These are phyloP conservation scores for Molossus molossus DNA, from an alignment of 2,797 vertebrate genomes.

Conservation along the genomic window DNA sequence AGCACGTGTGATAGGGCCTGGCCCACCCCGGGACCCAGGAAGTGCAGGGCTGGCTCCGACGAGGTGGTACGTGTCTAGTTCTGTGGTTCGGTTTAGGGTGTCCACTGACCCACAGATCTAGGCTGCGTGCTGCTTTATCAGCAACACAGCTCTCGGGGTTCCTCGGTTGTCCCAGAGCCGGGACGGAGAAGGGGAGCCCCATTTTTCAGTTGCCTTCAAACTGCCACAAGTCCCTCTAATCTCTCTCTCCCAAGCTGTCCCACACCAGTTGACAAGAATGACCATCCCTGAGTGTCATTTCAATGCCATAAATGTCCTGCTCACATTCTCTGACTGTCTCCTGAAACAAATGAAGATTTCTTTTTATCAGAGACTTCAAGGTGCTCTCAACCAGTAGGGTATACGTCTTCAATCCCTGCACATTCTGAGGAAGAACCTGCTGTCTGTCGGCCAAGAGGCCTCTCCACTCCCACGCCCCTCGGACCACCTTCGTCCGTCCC, in stretches of 20 bases:
- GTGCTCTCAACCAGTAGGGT: not conserved
- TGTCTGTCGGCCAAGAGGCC: not conserved
- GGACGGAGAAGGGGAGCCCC: not conserved
- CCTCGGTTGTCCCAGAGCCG: not conserved
- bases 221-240: rapidly evolving
- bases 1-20: rapidly evolving
- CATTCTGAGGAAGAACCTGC: not conserved
- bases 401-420: not conserved
- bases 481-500: rapidly evolving
- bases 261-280: not conserved
- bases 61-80: rapidly evolving
- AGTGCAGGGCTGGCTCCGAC: not conserved
- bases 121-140: not conserved
- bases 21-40: rapidly evolving
- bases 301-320: not conserved
- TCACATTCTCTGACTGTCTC: not conserved
- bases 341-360: not conserved
- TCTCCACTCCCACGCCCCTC: rapidly evolving
- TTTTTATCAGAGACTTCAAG: not conserved
- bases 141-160: not conserved
- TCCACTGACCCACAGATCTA: rapidly evolving
- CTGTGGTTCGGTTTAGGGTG: rapidly evolving
- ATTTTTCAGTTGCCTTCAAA: not conserved
- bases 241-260: not conserved
- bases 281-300: not conserved